These are phyloP conservation scores for Dastarcus helophoroides DNA, from an alignment of 2,888 invertebrate genomes.

Conservation along the genomic window DNA sequence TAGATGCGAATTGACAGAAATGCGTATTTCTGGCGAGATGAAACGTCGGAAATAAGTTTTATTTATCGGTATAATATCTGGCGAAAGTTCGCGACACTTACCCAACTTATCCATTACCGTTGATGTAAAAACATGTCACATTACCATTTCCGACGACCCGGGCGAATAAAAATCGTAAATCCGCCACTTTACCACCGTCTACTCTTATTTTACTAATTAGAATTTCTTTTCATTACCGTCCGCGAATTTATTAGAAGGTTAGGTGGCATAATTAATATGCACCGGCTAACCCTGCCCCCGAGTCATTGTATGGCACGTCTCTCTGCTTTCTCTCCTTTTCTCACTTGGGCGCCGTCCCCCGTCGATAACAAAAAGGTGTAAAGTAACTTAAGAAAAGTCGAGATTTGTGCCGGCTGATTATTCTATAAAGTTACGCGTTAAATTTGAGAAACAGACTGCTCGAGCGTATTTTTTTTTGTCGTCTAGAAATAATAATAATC, in stretches of 20 bases:
- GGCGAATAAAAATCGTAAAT: conserved; percentile 25
- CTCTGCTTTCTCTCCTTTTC: no score
- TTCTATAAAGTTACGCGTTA: conserved; percentile 1
- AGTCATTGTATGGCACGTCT: neutral
- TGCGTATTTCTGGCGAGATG: conserved; percentile 1
- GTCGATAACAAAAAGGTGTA: no score
- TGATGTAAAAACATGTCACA: conserved; percentile 26
- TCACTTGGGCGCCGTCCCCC: no score
- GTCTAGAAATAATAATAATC: no score
- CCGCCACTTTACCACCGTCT: conserved; percentile 18
- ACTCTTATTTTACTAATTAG: conserved; percentile 26
- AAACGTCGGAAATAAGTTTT: conserved; percentile 10
- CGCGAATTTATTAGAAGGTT: conserved; percentile 21
- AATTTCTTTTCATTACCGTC: conserved; percentile 25
- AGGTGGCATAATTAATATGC: conserved; percentile 24
- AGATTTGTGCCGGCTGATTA: no score
- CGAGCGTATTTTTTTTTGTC: no score
- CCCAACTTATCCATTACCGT: conserved; percentile 26
- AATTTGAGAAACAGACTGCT: no score
- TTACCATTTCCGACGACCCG: conserved; percentile 21
- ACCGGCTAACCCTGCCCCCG: conserved; percentile 4
- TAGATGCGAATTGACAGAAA: no score
- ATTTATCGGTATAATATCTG: conserved; percentile 19
- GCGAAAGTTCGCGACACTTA: conserved; percentile 18
- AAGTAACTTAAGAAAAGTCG: no score